Evolutionary conservation across 2,113 vertebrate genomes (phyloP).

Genomic region (Cromileptes altivelis): DNA sequence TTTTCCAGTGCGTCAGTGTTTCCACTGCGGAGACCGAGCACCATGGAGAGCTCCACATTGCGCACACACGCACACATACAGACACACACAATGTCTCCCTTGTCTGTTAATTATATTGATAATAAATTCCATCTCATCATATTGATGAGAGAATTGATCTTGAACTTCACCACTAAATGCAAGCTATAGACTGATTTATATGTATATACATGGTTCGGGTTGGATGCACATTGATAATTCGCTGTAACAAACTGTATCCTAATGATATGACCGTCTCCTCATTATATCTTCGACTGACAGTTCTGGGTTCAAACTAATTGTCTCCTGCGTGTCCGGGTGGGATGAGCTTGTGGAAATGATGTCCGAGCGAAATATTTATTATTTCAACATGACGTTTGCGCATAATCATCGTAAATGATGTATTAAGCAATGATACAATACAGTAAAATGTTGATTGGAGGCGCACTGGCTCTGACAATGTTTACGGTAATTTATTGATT

Average conservation of each 20-base stretch:
- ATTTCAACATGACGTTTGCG: conserved; percentile 21
- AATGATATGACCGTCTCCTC: conserved; percentile 76
- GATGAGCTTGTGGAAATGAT: conserved; percentile 80
- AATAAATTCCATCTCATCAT: conserved; percentile 35
- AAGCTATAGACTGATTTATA: not conserved
- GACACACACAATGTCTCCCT: not conserved
- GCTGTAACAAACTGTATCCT: conserved; percentile 60
- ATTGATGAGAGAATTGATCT: conserved; percentile 2
- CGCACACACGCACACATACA: not conserved
- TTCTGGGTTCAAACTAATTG: conserved; percentile 79
- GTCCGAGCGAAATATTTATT: conserved; percentile 59
- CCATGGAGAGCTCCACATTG: conserved; percentile 80
- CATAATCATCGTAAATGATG: conserved; percentile 4
- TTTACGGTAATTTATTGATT: not conserved
- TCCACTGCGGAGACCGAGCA: conserved; percentile 49
- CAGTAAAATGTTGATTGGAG: not conserved
- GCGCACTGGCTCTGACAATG: not conserved
- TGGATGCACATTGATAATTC: conserved; percentile 64
- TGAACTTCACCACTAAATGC: not conserved
- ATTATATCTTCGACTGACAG: conserved; percentile 80
- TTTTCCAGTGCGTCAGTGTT: not conserved
- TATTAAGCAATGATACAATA: not conserved
- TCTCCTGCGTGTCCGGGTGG: conserved; percentile 63
- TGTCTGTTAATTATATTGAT: conserved; percentile 64
- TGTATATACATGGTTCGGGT: conserved; percentile 38